phyloP scores from a whole-genome alignment of 2,113 vertebrate genomes.

The Dolichotis patagonum region DNA sequence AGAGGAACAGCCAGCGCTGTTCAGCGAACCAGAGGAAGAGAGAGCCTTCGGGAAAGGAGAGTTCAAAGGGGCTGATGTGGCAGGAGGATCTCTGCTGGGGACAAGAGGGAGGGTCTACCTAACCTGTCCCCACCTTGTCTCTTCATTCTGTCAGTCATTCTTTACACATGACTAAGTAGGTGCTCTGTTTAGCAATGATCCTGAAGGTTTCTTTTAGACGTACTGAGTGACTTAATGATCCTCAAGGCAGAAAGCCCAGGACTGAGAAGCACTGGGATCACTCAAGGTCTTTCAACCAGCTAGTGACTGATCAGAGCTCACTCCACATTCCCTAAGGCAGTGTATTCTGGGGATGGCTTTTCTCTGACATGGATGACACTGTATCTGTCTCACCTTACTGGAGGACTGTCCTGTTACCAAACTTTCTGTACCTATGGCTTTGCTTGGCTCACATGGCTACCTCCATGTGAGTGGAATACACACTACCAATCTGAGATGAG shows the following conservation, averaged over 20 bases:
- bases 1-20: neutral
- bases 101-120: neutral
- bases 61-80: neutral
- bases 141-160: neutral
- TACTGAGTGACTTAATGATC: neutral
- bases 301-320: neutral
- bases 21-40: neutral
- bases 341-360: neutral
- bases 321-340: neutral
- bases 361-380: neutral
- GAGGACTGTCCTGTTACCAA: neutral
- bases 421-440: neutral
- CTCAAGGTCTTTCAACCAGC: neutral
- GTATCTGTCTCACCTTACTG: neutral
- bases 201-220: neutral
- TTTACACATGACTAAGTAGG: neutral
- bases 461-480: neutral
- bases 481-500: rapidly evolving
- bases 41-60: neutral
- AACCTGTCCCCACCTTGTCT: too few relatives aligned
- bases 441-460: neutral
- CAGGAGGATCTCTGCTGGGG: neutral
- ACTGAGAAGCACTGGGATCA: neutral
- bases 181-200: neutral
- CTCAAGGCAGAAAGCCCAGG: neutral